These are phyloP conservation scores for Archips crataeganus DNA, from an alignment of 2,888 invertebrate species.

Conservation along the genomic window DNA sequence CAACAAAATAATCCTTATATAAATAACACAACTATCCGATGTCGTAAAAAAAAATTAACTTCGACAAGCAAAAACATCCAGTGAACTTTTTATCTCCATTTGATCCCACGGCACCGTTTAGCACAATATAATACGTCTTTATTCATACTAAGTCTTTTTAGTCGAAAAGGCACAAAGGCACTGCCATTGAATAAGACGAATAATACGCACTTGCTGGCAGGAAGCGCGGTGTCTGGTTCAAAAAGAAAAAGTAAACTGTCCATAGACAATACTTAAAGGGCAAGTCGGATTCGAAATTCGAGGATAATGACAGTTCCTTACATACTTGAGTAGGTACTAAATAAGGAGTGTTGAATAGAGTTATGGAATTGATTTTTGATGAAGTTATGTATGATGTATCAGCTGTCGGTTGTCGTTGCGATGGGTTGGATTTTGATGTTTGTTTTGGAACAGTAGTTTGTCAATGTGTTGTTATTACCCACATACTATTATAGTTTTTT, in stretches of 20 bases:
- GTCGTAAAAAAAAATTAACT: conserved; percentile 26
- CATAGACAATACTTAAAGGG: conserved; percentile 67
- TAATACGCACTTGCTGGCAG: conserved; percentile 80
- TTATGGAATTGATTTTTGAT: conserved; percentile 48
- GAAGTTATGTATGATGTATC: conserved; percentile 32
- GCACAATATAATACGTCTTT: conserved; percentile 71
- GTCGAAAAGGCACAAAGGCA: conserved; percentile 84
- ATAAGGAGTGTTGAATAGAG: conserved; percentile 38
- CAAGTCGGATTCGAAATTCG: conserved; percentile 59
- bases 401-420: conserved; percentile 33
- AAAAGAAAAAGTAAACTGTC: conserved; percentile 53
- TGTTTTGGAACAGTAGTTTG: not conserved
- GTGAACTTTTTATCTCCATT: conserved; percentile 46
- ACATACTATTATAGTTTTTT: not conserved
- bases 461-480: not conserved
- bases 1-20: not conserved
- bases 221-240: conserved; percentile 83
- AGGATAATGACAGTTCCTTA: conserved; percentile 49
- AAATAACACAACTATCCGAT: not conserved
- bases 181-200: conserved; percentile 68
- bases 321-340: conserved; percentile 12
- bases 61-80: conserved; percentile 39
- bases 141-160: conserved; percentile 72
- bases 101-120: conserved; percentile 65
- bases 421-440: not conserved